A percentile compares a stretch with the other conserved stretches of the same genome.
Evolutionary conservation across 1,140 invertebrate genomes (phyloP).

Genomic region (Apolygus lucorum): DNA sequence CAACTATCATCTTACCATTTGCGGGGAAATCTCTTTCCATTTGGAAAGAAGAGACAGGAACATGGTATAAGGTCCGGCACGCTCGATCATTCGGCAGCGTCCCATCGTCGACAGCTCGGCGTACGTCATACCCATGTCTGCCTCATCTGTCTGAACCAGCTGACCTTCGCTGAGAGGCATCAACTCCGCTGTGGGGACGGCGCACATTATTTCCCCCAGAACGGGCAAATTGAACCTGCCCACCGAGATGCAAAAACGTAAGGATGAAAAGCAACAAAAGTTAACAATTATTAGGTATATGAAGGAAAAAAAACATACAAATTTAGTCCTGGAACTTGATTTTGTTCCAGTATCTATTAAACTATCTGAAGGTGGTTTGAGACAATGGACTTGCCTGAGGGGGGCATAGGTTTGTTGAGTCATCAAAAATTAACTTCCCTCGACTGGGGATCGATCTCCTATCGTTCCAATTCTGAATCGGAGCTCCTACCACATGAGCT

Average conservation of each 20-base stretch:
- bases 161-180: conserved; percentile 76
- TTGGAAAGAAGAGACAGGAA: conserved; percentile 79
- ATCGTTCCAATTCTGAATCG: too few species aligned
- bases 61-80: conserved; percentile 94
- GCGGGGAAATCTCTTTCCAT: conserved; percentile 63
- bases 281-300: too few species aligned
- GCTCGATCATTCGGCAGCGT: conserved; percentile 70
- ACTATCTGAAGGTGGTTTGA: too few species aligned
- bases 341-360: too few species aligned
- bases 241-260: background rate
- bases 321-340: too few species aligned
- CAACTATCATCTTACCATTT: conserved; percentile 65
- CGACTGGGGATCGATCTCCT: too few species aligned
- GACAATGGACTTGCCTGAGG: too few species aligned
- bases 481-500: too few species aligned
- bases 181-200: conserved; percentile 90
- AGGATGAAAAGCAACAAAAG: background rate
- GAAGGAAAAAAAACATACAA: too few species aligned
- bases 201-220: conserved; percentile 69
- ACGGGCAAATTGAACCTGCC: conserved; percentile 59
- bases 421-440: too few species aligned
- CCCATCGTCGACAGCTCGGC: conserved; percentile 85
- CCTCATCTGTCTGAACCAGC: conserved; percentile 70
- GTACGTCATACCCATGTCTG: conserved; percentile 96
- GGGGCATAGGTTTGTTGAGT: too few species aligned